Evolutionary conservation across 2,113 vertebrate genomes (phyloP).

Genomic region (Vanacampus margaritifer): DNA sequence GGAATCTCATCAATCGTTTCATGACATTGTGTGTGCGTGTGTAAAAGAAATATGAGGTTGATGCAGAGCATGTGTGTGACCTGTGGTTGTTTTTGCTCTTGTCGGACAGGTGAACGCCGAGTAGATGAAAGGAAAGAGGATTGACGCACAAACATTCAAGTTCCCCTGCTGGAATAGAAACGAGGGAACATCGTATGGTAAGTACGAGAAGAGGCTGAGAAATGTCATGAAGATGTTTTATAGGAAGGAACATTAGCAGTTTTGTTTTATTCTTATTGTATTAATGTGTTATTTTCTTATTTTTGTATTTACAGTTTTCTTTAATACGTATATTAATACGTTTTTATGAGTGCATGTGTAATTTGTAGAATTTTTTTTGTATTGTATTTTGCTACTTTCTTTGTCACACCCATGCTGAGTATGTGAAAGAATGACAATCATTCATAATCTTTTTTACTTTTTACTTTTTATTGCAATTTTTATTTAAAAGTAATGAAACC

Average conservation of each 20-base stretch:
- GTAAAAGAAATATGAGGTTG: neutral
- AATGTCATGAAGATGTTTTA: neutral
- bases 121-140: neutral
- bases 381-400: neutral
- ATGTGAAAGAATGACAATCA: neutral
- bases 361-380: neutral
- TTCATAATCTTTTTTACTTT: neutral
- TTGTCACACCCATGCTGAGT: neutral
- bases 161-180: neutral
- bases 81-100: neutral
- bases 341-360: neutral
- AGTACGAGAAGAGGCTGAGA: neutral
- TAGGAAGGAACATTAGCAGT: neutral
- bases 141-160: neutral
- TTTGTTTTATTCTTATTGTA: neutral
- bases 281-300: neutral
- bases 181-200: neutral
- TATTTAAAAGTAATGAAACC: neutral
- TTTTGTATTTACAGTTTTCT: neutral
- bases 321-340: neutral
- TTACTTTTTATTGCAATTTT: neutral
- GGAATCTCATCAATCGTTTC: neutral
- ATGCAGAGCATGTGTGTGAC: neutral
- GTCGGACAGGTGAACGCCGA: neutral
- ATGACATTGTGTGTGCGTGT: neutral